phyloP scores from a whole-genome alignment of 2,113 vertebrate species.

The Furnarius figulus region DNA sequence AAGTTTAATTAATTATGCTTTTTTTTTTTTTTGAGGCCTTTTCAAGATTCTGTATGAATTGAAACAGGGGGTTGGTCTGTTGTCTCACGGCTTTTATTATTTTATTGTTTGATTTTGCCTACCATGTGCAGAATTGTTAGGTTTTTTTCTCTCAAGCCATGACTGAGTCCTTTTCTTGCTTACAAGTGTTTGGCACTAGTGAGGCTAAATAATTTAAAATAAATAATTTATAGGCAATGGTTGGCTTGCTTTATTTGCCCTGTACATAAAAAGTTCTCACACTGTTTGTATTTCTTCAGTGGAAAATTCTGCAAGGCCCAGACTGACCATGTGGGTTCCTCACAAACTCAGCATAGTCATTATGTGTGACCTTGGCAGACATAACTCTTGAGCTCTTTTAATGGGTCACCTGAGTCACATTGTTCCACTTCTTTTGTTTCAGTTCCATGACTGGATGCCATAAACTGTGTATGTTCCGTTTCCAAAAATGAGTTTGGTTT shows the following conservation, averaged over 20 bases:
- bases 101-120: not conserved
- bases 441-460: not conserved
- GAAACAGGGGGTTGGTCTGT: fast-evolving
- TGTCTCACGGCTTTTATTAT: not conserved
- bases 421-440: not conserved
- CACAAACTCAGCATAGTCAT: not conserved
- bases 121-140: not conserved
- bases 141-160: not conserved
- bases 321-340: not conserved
- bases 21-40: not conserved
- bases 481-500: not conserved
- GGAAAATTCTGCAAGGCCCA: not conserved
- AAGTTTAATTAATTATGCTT: not conserved
- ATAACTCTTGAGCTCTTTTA: not conserved
- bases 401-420: slow-evolving; percentile 34
- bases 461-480: not conserved
- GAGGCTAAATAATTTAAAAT: slow-evolving; percentile 5
- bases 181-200: not conserved
- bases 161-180: not conserved
- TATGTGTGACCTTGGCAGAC: not conserved
- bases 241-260: slow-evolving; percentile 30
- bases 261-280: not conserved
- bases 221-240: slow-evolving; percentile 8
- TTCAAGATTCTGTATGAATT: not conserved
- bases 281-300: slow-evolving; percentile 3